phyloP scores from a whole-genome alignment of 2,888 invertebrate species.

The Eledona agricola region DNA sequence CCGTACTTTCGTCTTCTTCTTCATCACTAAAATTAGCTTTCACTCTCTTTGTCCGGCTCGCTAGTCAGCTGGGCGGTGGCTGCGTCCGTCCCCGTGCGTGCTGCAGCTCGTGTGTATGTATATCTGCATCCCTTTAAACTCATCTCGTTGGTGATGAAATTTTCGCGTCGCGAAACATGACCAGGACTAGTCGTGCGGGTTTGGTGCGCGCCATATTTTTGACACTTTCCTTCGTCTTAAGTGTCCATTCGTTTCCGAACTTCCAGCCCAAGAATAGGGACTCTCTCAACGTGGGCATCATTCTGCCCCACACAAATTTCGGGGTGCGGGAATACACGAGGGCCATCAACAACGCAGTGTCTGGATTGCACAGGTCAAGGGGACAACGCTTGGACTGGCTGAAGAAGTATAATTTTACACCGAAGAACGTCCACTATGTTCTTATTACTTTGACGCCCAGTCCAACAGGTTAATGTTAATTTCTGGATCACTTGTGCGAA shows the following conservation, averaged over 20 bases:
- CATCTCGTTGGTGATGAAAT: conserved; percentile 23
- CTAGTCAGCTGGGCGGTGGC: conserved; percentile 66
- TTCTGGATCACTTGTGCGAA: not conserved
- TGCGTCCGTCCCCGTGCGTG: conserved; percentile 58
- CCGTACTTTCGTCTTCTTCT: conserved; percentile 48
- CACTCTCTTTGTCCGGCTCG: conserved; percentile 58
- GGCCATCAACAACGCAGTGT: conserved; percentile 71
- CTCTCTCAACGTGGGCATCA: conserved; percentile 67
- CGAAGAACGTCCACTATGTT: conserved; percentile 70
- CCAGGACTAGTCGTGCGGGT: too few species aligned
- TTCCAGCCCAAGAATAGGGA: conserved; percentile 43
- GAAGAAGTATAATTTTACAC: conserved; percentile 71
- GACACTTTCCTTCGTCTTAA: conserved; percentile 42
- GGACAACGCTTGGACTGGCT: conserved; percentile 70
- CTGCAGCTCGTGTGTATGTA: conserved; percentile 40
- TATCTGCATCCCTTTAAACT: conserved; percentile 46
- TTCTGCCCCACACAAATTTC: conserved; percentile 71
- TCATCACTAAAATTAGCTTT: conserved; percentile 48
- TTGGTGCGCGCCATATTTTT: conserved; percentile 49
- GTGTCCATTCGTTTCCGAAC: conserved; percentile 47
- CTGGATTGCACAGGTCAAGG: conserved; percentile 67
- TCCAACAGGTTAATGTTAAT: conserved; percentile 70
- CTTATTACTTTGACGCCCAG: conserved; percentile 78
- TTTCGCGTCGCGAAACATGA: conserved; percentile 14
- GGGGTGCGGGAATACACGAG: conserved; percentile 73